Conservation (phyloP, 2,797 vertebrate species). For the Thalassophryne amazonica region DNA sequence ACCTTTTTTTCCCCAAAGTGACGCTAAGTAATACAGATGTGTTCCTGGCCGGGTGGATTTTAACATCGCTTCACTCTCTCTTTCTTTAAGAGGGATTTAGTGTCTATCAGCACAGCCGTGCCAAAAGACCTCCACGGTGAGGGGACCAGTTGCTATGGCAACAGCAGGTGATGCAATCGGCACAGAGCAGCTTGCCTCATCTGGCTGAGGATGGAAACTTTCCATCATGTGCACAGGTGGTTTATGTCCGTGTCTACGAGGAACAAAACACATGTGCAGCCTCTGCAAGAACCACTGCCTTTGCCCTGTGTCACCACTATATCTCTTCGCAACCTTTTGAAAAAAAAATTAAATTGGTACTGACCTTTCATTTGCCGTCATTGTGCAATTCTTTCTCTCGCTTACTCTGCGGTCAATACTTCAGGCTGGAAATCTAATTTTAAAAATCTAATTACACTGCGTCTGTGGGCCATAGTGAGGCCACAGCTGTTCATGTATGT, state of each 20-base stretch:
- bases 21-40: conserved; percentile 71
- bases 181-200: conserved; percentile 41
- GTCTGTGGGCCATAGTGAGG: background rate
- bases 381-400: background rate
- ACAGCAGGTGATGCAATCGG: conserved; percentile 60
- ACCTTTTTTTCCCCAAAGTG: conserved; percentile 59
- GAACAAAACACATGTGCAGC: background rate
- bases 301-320: no score
- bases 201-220: conserved; percentile 46
- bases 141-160: conserved; percentile 61
- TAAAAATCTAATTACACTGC: conserved; percentile 22
- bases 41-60: conserved; percentile 37
- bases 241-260: conserved; percentile 11
- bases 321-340: background rate
- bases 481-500: conserved; percentile 3
- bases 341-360: background rate
- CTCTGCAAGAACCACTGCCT: background rate
- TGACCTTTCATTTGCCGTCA: conserved; percentile 14
- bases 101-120: conserved; percentile 40
- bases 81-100: conserved; percentile 49
- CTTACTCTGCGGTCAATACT: background rate
- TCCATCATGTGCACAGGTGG: conserved; percentile 41
- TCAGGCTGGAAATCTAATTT: conserved; percentile 28
- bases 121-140: conserved; percentile 39
- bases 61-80: conserved; percentile 32